Percentiles rank a stretch among this genome's conserved stretches.
These are phyloP conservation scores for Schizotus pectinicornis DNA, from an alignment of 2,888 invertebrate species.

Conservation along the genomic window DNA sequence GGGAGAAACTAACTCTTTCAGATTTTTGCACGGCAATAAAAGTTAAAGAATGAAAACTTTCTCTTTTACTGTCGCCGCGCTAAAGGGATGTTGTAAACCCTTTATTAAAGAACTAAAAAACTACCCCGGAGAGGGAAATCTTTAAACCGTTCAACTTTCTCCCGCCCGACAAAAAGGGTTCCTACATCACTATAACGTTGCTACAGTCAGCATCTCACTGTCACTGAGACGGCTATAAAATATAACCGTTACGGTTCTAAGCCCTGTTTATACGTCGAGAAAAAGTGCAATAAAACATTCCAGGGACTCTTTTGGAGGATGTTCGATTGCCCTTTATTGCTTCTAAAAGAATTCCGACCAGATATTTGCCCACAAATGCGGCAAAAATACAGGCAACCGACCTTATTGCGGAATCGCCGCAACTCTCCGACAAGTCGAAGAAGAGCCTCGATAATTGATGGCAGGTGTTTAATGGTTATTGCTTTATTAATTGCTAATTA, in stretches of 20 bases:
- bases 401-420: constrained; percentile 30
- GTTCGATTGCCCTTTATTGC: constrained; percentile 37
- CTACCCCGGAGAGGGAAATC: constrained; percentile 32
- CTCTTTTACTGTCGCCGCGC: constrained; percentile 42
- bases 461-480: background rate
- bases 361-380: constrained; percentile 41
- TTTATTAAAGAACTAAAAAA: constrained; percentile 45
- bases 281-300: constrained; percentile 46
- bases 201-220: constrained; percentile 35
- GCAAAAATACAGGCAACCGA: background rate
- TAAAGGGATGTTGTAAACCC: constrained; percentile 42
- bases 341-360: constrained; percentile 45
- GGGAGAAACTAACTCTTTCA: constrained; percentile 18
- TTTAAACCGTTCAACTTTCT: constrained; percentile 45
- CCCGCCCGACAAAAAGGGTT: constrained; percentile 41
- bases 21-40: constrained; percentile 41
- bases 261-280: constrained; percentile 47
- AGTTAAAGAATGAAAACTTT: constrained; percentile 42
- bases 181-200: constrained; percentile 17
- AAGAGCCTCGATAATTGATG: constrained; percentile 33
- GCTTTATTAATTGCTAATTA: too few relatives aligned
- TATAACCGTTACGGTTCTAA: constrained; percentile 50
- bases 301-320: constrained; percentile 26
- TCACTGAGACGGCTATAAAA: constrained; percentile 48
- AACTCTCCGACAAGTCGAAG: constrained; percentile 39